phyloP scores from a whole-genome alignment of 2,113 vertebrate genomes.

The Pogona vitticeps region DNA sequence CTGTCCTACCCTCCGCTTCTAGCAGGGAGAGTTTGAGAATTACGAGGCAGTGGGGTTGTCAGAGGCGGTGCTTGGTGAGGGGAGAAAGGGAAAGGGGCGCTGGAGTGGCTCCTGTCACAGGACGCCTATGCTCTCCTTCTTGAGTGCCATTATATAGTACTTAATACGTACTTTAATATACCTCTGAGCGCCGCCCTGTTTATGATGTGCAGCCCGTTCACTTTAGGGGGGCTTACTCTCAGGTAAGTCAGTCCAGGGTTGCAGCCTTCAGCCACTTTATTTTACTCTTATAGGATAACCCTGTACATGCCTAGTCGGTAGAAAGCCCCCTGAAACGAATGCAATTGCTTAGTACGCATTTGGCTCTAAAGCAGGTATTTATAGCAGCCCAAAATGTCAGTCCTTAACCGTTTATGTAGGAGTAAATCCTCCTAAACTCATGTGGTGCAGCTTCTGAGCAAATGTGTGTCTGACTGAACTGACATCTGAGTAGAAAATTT shows the following conservation, averaged over 20 bases:
- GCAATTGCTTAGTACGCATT: not conserved
- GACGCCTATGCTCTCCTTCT: not conserved
- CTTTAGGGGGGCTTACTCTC: too few relatives aligned
- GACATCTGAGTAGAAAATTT: not conserved
- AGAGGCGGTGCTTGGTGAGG: not conserved
- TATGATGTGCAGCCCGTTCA: too few relatives aligned
- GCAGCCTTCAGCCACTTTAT: not conserved
- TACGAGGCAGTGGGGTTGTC: not conserved
- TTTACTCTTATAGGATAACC: not conserved
- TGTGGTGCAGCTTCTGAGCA: too few relatives aligned
- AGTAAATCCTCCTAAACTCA: too few relatives aligned
- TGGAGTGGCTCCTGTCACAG: not conserved
- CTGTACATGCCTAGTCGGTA: not conserved
- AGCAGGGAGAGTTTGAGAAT: not conserved
- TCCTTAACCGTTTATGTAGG: too few relatives aligned
- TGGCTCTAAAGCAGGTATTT: not conserved
- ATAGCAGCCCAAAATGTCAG: not conserved
- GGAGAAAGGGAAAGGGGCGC: conserved; percentile 30
- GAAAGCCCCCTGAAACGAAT: too few relatives aligned
- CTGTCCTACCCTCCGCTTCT: not conserved
- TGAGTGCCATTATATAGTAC: too few relatives aligned
- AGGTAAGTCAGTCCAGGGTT: not conserved
- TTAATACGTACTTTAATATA: not conserved
- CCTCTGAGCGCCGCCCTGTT: not conserved
- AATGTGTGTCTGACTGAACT: too few relatives aligned